Base-by-base conservation (phyloP, 1,140 invertebrate genomes). In the Drosophila prosaltans region DNA sequence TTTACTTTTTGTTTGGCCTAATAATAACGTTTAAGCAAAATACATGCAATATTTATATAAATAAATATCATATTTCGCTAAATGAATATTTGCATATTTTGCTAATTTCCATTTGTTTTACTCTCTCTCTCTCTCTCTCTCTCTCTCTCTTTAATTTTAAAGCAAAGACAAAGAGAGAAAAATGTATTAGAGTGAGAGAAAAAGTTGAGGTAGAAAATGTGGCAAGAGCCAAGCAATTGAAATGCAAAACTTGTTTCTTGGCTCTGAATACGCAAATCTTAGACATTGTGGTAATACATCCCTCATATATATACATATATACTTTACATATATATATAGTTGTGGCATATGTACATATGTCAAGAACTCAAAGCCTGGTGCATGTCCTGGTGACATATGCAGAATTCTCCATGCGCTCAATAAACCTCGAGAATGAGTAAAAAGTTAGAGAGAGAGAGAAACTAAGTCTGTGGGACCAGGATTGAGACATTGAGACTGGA, bases 51-150 rank as follows among this genome's bases (percentile, higher is more conserved):
- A 16, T 28, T 36, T 64, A 62, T 57, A 65, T 55, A 69, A 43
- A 59, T 39, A 59, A 65, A 75, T 82, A 86, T 88, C 63, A 68
- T 73, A 81, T 69, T 55, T 63, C 28, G 69, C 59, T 69, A 59
- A 69, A 79, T 80, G 79, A 86, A 86, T 83, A 80, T 88, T 80
- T 77, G 80, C 76, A 80, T 16, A 16, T 68, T 83, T 61, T 71
- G 61, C 72, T 77, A 83, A 88, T 88, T 83, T 88, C 10, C 60
- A 57, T 57, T 62, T 65, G 48, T 76, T 86, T 24, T 64, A 21
- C 43, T 58, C 16, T 16, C 16, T 0, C 16, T 16, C 16, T 16
- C 16, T 16, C 16, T 16, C 16, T 16, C 16, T 16, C 16, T 16
- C 64, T 55, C 41, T 55, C 73, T 82, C 68, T 65, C 51, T 67